Conservation (phyloP, 2,888 invertebrate genomes). For the Heteromurus nitidus region DNA sequence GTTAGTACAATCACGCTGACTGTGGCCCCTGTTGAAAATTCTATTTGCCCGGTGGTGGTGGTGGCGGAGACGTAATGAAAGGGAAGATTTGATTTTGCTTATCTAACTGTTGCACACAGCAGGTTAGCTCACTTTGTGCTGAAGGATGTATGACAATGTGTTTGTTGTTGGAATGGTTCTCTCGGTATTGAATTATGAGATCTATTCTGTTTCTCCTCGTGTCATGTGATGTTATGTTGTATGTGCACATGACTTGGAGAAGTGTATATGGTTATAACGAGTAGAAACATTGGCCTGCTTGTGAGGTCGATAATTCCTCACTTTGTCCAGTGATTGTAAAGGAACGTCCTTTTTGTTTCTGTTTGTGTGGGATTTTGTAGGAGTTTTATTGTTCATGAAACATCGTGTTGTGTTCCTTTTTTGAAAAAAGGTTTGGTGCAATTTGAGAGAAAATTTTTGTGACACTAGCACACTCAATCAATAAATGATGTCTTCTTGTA, state of each 20-base stretch:
- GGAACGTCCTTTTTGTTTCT: constrained; percentile 44
- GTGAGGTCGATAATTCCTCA: constrained; percentile 55
- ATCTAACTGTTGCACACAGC: constrained; percentile 52
- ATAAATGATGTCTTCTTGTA: too few relatives aligned
- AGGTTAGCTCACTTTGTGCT: constrained; percentile 34
- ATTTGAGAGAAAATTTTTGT: constrained; percentile 40
- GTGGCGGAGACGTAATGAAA: constrained; percentile 9
- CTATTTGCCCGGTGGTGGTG: too few relatives aligned
- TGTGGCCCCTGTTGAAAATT: background rate
- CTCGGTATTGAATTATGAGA: too few relatives aligned
- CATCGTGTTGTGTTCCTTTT: constrained; percentile 30
- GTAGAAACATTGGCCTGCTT: too few relatives aligned
- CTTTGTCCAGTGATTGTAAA: constrained; percentile 34
- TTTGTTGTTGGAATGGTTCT: constrained; percentile 16
- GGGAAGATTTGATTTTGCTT: constrained; percentile 41
- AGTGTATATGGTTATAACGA: too few relatives aligned
- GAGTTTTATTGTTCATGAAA: constrained; percentile 51
- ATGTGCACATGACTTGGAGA: too few relatives aligned
- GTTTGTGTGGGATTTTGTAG: constrained; percentile 17
- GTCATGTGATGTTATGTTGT: too few relatives aligned
- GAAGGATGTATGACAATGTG: background rate
- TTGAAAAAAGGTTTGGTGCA: constrained; percentile 42
- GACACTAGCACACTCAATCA: constrained; percentile 8
- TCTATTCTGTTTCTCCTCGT: too few relatives aligned
- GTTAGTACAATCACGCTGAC: background rate